A percentile compares a stretch with the other conserved stretches of the same genome.
Conservation (phyloP, 2,797 vertebrate genomes). For the Steatocranus sp. region DNA sequence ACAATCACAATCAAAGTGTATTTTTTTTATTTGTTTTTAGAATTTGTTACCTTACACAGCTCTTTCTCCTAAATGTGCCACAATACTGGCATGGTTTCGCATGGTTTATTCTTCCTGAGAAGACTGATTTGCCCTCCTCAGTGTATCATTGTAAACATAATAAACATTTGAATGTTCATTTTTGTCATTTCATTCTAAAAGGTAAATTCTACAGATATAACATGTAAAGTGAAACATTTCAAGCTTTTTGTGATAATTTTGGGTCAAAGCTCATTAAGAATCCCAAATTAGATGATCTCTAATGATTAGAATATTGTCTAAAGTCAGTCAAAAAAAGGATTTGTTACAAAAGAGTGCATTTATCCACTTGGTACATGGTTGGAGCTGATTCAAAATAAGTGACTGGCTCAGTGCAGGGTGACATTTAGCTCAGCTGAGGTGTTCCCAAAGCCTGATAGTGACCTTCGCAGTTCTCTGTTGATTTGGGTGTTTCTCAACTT, state of each 20-base stretch:
- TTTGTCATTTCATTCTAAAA: background rate
- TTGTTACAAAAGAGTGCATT: background rate
- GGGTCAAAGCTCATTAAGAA: background rate
- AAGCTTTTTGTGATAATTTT: background rate
- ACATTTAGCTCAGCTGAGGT: background rate
- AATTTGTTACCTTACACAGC: background rate
- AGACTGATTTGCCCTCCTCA: background rate
- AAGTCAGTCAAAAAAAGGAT: background rate
- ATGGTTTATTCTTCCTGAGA: background rate
- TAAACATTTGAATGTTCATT: background rate
- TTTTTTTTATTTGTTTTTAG: background rate
- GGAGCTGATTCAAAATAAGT: background rate
- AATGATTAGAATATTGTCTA: background rate
- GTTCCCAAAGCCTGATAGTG: background rate
- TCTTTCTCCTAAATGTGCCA: background rate
- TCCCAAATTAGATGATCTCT: accelerated
- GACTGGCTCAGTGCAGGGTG: background rate
- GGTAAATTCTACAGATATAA: background rate
- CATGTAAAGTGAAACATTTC: background rate
- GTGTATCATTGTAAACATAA: background rate
- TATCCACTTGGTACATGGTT: background rate
- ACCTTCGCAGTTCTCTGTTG: accelerated
- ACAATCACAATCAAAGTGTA: background rate
- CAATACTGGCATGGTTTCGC: accelerated
- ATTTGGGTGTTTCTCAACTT: background rate